Evolutionary conservation across 2,888 invertebrate species (phyloP), one percentile per base, ranked within the genome.

Genomic region (Aporophyla nigra): DNA sequence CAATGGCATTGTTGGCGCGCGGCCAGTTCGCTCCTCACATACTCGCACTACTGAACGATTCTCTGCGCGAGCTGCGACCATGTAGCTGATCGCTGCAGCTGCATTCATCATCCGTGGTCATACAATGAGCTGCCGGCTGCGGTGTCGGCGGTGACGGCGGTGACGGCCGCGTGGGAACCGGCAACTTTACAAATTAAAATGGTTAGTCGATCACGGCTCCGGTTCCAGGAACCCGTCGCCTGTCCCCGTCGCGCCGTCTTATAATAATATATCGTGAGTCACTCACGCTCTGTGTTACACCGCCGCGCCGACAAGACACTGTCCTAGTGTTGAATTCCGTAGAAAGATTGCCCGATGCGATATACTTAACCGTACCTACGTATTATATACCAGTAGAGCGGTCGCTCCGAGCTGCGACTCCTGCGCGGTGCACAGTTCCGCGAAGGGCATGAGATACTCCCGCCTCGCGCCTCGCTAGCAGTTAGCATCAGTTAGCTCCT

Each of bases 1-100:
- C 91, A 85, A 87, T 87, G 90, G 87, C 88, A 88, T 87, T 76
- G 92, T 88, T 92, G 92, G 93, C 92, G 75, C 65, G 54, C 83
- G 71, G 88, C 91, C 91, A 91, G 90, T 82, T 71, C 81, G 78
- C 78, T 76, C 76, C 73, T 63, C 68, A 19, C 84, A 71, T 86
- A 61, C 85, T 81, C 71, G 78, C 82, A 78, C 49, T 74, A 68
- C 78, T 78, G 83, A 82, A 83, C 85, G 82, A 84, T 82, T 77
- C 56, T 70, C 66, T 73, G 59, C 68, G 61, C 27, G 43, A 43
- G 21, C 24, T 27, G 65, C 21, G 46, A 58, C 1, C 43, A 71
- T 33, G 27, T 46, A 43, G 43, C 49, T n/a, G 73, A 14, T 27
- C 9, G 59, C 51, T 77, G 75, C 75, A 56, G 66, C 72, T 74